phyloP scores from a whole-genome alignment of 2,888 invertebrate species.

The Phaedon cochleariae region DNA sequence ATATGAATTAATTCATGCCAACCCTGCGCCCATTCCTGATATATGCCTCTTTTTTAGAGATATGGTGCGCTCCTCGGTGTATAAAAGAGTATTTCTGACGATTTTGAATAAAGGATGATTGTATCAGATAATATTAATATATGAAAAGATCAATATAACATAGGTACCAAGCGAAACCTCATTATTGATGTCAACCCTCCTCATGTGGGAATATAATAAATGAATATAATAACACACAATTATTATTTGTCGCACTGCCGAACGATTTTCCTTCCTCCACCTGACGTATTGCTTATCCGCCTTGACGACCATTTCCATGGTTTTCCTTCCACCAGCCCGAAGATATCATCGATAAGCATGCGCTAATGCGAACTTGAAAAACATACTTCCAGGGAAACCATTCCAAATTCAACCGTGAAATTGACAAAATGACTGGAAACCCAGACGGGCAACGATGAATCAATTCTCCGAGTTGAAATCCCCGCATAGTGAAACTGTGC shows the following conservation, averaged over 20 bases:
- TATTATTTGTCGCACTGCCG: slow-evolving; percentile 41
- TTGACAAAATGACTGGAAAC: slow-evolving; percentile 20
- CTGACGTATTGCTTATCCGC: slow-evolving; percentile 46
- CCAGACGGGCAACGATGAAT: slow-evolving; percentile 40
- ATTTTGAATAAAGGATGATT: no score
- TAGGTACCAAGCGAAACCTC: no score
- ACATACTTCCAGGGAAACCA: slow-evolving; percentile 34
- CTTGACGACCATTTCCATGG: slow-evolving; percentile 46
- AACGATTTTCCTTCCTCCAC: slow-evolving; percentile 32
- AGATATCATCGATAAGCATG: slow-evolving; percentile 56
- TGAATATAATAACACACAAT: neutral
- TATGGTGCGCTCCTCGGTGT: no score
- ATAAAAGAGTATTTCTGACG: no score
- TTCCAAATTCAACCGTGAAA: slow-evolving; percentile 17
- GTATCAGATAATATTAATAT: no score
- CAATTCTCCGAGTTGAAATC: slow-evolving; percentile 48
- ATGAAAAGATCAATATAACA: no score
- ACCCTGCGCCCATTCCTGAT: no score
- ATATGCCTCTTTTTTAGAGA: no score
- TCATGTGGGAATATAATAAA: no score
- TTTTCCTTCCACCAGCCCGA: slow-evolving; percentile 38
- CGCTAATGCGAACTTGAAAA: slow-evolving; percentile 46
- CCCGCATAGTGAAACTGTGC: slow-evolving; percentile 50
- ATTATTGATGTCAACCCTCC: no score
- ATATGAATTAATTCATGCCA: no score